phyloP scores from a whole-genome alignment of 1,140 invertebrate genomes.

The Streblospio benedicti region DNA sequence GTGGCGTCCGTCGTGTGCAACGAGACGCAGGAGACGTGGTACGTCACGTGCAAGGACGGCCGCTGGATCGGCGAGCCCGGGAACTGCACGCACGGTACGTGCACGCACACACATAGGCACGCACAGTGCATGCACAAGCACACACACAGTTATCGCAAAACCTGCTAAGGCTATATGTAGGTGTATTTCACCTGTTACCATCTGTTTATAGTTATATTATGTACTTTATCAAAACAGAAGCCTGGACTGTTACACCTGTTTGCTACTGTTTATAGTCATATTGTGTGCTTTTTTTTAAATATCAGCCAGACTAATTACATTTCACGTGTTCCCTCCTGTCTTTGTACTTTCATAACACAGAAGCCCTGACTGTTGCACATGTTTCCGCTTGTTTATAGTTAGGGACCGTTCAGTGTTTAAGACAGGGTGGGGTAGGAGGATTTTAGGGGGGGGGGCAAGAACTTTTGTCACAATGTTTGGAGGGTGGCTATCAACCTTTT shows the following conservation, averaged over 20 bases:
- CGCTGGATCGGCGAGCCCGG: constrained; percentile 13
- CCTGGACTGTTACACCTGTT: neutral
- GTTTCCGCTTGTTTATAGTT: no score
- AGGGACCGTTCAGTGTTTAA: no score
- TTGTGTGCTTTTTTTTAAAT: no score
- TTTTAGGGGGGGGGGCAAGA: no score
- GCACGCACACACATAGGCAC: neutral
- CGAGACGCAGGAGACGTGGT: constrained; percentile 15
- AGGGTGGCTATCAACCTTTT: no score
- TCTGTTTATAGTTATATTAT: neutral
- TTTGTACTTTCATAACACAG: no score
- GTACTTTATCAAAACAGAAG: neutral
- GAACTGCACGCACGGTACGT: constrained; percentile 5
- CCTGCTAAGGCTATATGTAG: neutral
- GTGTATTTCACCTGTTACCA: neutral
- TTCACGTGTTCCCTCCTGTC: no score
- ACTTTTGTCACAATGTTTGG: no score
- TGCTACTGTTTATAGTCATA: neutral
- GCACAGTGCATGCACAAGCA: neutral
- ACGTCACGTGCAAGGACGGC: constrained; percentile 13
- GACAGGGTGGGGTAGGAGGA: no score
- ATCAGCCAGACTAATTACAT: no score
- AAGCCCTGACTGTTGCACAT: no score
- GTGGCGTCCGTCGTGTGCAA: constrained; percentile 13
- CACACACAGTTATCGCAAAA: neutral